These are phyloP conservation scores for Musca vetustissima DNA, from an alignment of 1,140 invertebrate species.

Conservation along the genomic window DNA sequence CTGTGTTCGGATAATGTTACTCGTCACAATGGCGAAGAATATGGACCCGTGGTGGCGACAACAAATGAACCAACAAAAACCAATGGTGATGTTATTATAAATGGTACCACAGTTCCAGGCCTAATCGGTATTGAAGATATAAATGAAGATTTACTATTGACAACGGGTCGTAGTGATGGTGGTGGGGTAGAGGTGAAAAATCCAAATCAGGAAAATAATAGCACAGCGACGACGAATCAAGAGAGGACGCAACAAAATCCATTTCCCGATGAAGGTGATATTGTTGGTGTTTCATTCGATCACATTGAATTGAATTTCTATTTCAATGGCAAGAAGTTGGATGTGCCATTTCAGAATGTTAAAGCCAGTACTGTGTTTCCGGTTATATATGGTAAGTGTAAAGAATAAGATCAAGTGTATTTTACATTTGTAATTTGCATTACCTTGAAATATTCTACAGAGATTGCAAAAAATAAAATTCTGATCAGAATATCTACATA, in stretches of 20 bases:
- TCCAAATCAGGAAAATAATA: conserved; percentile 1
- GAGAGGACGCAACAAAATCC: conserved; percentile 33
- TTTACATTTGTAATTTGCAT: too few species aligned
- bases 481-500: too few species aligned
- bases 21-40: conserved; percentile 78
- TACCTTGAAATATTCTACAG: too few species aligned
- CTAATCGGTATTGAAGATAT: conserved; percentile 54
- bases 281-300: conserved; percentile 93
- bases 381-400: conserved; percentile 82
- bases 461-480: too few species aligned
- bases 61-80: conserved; percentile 38
- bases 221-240: conserved; percentile 27
- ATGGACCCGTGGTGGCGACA: conserved; percentile 65
- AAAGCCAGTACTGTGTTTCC: conserved; percentile 87
- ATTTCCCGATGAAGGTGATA: conserved; percentile 89
- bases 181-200: conserved; percentile 6
- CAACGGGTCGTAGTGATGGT: conserved; percentile 56
- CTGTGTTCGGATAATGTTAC: conserved; percentile 86
- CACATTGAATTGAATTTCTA: conserved; percentile 97
- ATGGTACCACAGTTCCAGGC: conserved; percentile 55
- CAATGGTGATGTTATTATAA: conserved; percentile 32
- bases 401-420: too few species aligned
- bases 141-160: conserved; percentile 56
- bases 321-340: conserved; percentile 86
- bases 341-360: conserved; percentile 83